Base-by-base conservation (phyloP, 2,797 vertebrate species). In the Sparus aurata region DNA sequence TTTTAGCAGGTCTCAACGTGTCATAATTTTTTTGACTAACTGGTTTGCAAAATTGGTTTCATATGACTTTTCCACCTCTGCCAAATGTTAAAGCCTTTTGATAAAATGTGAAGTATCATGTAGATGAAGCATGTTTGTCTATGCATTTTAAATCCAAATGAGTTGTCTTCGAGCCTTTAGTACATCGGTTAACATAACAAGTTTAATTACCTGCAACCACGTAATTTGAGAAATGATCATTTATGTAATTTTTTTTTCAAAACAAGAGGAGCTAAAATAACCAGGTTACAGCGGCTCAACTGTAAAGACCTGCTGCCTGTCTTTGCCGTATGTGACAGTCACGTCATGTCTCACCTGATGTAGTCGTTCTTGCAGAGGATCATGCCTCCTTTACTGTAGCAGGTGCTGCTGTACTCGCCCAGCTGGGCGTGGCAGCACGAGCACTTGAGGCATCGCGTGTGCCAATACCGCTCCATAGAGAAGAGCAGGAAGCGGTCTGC, bases 281-380 rank as follows among this genome's bases (percentile, higher is more conserved):
- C 20, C 20, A 8, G 12, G n/a, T 18, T 41, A 16, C 30, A 20
- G 27, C 34, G 27, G 27, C 17, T 62, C 30, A 45, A 3, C 4
- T 18, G 23, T 52, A 12, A n/a, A 4, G 22, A 61, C 22, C 18
- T 25, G 20, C 52, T 47, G 38, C 38, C 34, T 38, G 12, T n/a
- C 9, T 27, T 47, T 57, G 50, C 46, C 27, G 11, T 16, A 38
- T 22, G 1, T 34, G 53, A 23, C 22, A 23, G 11, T 12, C 16
- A 38, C n/a, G 38, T 38, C 13, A 16, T 12, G 4, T 2, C 88
- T 83, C 84, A 96, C 96, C 96, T 95, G 87, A 96, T 94, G 91
- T 96, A 96, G 93, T 96, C 95, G 55, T 96, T 94, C 90, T 93
- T 94, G 90, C 95, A 96, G 85, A 96, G 95, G 86, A 96, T 95